Evolutionary conservation across 2,888 invertebrate genomes (phyloP).

Genomic region (Amphipyra tragopoginis): DNA sequence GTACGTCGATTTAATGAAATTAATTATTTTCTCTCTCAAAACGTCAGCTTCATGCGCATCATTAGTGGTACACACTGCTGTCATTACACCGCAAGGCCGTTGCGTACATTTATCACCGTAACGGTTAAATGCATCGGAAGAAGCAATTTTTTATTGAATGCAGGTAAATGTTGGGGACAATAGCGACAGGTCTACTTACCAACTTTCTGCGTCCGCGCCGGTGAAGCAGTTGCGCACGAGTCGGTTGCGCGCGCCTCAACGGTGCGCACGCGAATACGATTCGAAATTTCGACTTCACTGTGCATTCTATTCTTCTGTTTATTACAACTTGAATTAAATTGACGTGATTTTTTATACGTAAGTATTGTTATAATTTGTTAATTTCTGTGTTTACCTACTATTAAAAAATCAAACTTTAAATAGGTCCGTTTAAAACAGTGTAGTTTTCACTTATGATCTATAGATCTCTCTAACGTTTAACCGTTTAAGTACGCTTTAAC

Average conservation of each 20-base stretch:
- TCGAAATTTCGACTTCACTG: conserved; percentile 33
- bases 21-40: no score
- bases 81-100: conserved; percentile 22
- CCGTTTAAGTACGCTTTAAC: background rate
- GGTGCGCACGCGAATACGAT: conserved; percentile 72
- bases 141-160: conserved; percentile 18
- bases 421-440: background rate
- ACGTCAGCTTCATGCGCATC: conserved; percentile 8
- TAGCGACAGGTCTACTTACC: conserved; percentile 43
- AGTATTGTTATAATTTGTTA: conserved; percentile 30
- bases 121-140: conserved; percentile 41
- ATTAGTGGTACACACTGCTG: conserved; percentile 3
- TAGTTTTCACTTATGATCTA: conserved; percentile 25
- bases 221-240: conserved; percentile 57
- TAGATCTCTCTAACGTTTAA: conserved; percentile 12
- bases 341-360: conserved; percentile 48
- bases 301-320: conserved; percentile 50
- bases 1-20: no score
- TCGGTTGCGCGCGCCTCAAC: conserved; percentile 69
- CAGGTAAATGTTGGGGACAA: conserved; percentile 52
- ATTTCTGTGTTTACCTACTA: background rate
- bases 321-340: conserved; percentile 39
- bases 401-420: background rate
- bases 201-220: conserved; percentile 54
- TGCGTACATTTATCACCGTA: conserved; percentile 14